These are phyloP conservation scores for Aldabrachelys gigantea DNA, from an alignment of 2,113 vertebrate genomes.

Conservation along the genomic window DNA sequence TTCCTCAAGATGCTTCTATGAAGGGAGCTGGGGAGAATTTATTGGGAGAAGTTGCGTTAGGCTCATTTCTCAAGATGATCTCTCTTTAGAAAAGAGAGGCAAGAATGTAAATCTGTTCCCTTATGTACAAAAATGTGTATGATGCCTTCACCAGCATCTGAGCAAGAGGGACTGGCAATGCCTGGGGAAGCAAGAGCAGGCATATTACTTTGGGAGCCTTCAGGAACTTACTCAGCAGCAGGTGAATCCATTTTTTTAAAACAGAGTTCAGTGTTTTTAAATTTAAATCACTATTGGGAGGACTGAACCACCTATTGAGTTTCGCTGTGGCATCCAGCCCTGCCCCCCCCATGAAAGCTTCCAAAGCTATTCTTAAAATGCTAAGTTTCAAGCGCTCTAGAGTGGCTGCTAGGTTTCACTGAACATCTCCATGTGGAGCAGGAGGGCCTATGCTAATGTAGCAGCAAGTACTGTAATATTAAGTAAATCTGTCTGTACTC, in stretches of 20 bases:
- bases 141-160: not conserved
- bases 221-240: not conserved
- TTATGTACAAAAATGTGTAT: not conserved
- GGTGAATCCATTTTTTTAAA: too few relatives aligned
- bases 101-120: not conserved
- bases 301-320: not conserved
- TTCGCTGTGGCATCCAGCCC: accelerated
- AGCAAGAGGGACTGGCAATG: accelerated
- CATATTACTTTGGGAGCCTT: accelerated
- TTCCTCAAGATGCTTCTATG: not conserved
- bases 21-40: not conserved
- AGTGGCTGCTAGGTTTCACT: not conserved
- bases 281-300: not conserved
- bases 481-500: accelerated
- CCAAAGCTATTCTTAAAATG: not conserved
- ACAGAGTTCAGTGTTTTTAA: not conserved
- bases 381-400: not conserved
- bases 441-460: not conserved
- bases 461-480: accelerated
- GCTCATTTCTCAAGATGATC: not conserved
- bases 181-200: accelerated
- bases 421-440: accelerated
- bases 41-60: not conserved
- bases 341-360: not conserved
- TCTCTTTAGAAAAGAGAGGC: not conserved